Evolutionary conservation across 2,113 vertebrate genomes (phyloP), one percentile per base, ranked within the genome.

Genomic region (Megalops atlanticus): DNA sequence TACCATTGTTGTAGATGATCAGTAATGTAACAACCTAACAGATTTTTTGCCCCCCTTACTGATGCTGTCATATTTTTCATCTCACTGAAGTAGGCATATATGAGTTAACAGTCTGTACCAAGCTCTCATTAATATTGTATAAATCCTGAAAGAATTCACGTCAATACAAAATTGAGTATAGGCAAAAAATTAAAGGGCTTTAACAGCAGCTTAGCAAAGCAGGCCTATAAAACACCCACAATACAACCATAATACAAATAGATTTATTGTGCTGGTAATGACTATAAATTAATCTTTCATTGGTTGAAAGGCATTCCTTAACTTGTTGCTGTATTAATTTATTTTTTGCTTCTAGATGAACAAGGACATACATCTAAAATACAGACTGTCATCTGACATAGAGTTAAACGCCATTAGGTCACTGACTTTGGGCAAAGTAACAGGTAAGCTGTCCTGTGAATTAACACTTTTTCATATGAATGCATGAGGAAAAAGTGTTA

Each of bases 401-500:
- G 94, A 95, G 76, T 92, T 96, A 84, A 93, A 88, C 82, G 90
- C 92, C 70, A 86, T 92, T 80, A 93, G 90, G 83, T 95, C 95
- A 16, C 90, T 97, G 52, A 95, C 89, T 64, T 86, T 97, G 87
- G 96, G 96, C 79, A 96, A 95, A 89, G 88, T 96, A 85, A 87
- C 90, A 92, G 95, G 95, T 97, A 92, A 77, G 92, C 79, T 77
- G 16, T 82, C 74, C 78, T 77, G 73, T 77, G 74, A 79, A 82
- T 80, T 40, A 14, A 54, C 58, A 78, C 45, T 52, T 64, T 24
- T 77, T 21, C 58, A 49, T 35, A 77, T 38, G 52, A 21, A 35
- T 64, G 36, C 39, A 78, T n/a, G n/a, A 68, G 54, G 49, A 58
- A 41, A 78, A 68, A 11, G 76, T 78, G 76, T 73, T 31, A 39